Conservation (phyloP, 92 coral and sea anemone species). For the Epizoanthus stellaris region DNA sequence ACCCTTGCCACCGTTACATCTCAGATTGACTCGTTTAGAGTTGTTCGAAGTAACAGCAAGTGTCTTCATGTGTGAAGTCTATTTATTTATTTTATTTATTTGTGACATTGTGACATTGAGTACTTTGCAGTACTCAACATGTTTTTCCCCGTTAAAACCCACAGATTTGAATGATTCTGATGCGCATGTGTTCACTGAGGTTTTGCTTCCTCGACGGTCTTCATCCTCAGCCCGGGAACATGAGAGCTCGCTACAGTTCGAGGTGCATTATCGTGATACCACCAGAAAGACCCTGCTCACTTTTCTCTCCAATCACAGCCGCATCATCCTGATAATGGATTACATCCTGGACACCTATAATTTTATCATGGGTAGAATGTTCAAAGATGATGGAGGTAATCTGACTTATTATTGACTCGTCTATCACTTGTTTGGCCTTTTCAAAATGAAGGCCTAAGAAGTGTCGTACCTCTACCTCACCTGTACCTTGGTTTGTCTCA, state of each 20-base stretch:
- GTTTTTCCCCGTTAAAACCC: not conserved
- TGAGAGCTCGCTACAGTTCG: constrained; percentile 83
- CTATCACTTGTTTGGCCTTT: not conserved
- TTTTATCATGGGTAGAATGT: constrained; percentile 96
- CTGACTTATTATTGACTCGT: not conserved
- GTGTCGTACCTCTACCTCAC: not conserved
- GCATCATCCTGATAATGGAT: constrained; percentile 90
- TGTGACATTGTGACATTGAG: too few relatives aligned
- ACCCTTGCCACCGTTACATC: too few relatives aligned
- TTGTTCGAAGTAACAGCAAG: too few relatives aligned
- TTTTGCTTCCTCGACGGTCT: constrained; percentile 75
- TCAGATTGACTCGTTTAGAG: too few relatives aligned
- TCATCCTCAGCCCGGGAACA: constrained; percentile 53
- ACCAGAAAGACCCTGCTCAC: constrained; percentile 81
- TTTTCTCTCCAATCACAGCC: constrained; percentile 91
- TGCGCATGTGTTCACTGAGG: constrained; percentile 83
- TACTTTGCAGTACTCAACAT: not conserved
- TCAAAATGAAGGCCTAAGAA: not conserved
- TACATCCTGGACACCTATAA: constrained; percentile 90
- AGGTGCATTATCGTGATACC: constrained; percentile 95
- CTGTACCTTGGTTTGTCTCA: not conserved
- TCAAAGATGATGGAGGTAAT: constrained; percentile 61
- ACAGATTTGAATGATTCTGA: constrained; percentile 75
- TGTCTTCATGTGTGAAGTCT: too few relatives aligned
- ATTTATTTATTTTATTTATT: too few relatives aligned